Evolutionary conservation across 2,113 vertebrate species (phyloP).

Genomic region (Tenrec ecaudatus): DNA sequence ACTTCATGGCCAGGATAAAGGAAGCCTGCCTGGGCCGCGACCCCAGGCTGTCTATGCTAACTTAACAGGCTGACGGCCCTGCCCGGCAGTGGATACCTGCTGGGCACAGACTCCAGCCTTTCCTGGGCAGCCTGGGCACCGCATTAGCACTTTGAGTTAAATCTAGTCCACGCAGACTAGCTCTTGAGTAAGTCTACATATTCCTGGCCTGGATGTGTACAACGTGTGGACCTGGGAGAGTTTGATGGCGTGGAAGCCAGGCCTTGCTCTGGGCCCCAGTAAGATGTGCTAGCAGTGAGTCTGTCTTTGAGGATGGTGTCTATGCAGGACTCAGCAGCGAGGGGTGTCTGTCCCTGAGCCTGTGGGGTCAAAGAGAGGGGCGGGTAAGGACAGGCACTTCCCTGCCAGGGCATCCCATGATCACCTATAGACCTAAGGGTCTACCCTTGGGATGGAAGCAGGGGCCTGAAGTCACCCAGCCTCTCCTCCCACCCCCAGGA

Average conservation of each 20-base stretch:
- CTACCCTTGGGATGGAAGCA: neutral
- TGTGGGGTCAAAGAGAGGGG: rapidly evolving
- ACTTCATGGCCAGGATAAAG: neutral
- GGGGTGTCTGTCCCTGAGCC: neutral
- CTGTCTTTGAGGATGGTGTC: neutral
- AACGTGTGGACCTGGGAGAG: neutral
- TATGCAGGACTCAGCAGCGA: neutral
- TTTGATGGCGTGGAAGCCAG: neutral
- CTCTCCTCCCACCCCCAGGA: constrained; percentile 85
- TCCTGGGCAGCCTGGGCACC: constrained; percentile 53
- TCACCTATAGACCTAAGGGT: neutral
- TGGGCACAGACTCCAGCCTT: neutral
- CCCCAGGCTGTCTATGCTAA: rapidly evolving
- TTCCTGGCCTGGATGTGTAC: neutral
- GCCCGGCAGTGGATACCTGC: neutral
- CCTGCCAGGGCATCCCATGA: neutral
- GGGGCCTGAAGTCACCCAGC: neutral
- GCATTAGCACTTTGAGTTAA: constrained; percentile 55
- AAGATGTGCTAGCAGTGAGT: neutral
- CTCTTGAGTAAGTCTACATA: neutral
- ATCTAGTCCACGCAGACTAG: constrained; percentile 29
- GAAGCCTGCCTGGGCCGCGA: neutral
- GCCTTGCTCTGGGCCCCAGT: rapidly evolving
- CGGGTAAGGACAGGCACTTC: neutral
- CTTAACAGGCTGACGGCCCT: neutral